phyloP scores from a whole-genome alignment of 2,113 vertebrate genomes.

The Regulus satrapa region DNA sequence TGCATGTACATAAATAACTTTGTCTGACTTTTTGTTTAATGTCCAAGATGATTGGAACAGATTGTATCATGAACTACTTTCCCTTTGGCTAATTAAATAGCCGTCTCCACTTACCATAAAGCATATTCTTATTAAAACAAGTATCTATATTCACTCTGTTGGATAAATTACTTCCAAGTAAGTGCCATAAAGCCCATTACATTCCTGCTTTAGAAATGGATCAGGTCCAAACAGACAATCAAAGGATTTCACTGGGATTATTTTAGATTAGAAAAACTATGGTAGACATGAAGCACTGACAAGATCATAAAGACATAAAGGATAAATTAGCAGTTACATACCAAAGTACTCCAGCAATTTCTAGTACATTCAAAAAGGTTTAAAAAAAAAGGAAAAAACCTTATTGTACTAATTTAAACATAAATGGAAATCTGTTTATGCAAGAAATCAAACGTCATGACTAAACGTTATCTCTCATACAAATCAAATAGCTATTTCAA shows the following conservation, averaged over 20 bases:
- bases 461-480: conserved; percentile 57
- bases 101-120: conserved; percentile 87
- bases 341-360: conserved; percentile 66
- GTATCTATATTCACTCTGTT: conserved; percentile 85
- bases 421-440: conserved; percentile 68
- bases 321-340: conserved; percentile 87
- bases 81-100: conserved; percentile 93
- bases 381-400: background rate
- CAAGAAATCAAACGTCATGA: conserved; percentile 69
- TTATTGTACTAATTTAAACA: conserved; percentile 58
- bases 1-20: conserved; percentile 75
- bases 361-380: background rate
- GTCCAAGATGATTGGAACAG: conserved; percentile 83
- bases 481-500: conserved; percentile 68
- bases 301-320: conserved; percentile 83
- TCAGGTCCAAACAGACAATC: conserved; percentile 96
- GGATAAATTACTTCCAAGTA: conserved; percentile 91
- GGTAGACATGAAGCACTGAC: conserved; percentile 85
- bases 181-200: conserved; percentile 96
- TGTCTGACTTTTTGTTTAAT: conserved; percentile 79
- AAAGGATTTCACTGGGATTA: conserved; percentile 97
- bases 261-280: conserved; percentile 92
- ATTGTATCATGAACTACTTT: conserved; percentile 82
- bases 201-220: conserved; percentile 90
- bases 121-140: conserved; percentile 94